These are phyloP conservation scores for Catalaphyllia jardinei DNA, from an alignment of 64 coral and sea anemone species.

Conservation along the genomic window DNA sequence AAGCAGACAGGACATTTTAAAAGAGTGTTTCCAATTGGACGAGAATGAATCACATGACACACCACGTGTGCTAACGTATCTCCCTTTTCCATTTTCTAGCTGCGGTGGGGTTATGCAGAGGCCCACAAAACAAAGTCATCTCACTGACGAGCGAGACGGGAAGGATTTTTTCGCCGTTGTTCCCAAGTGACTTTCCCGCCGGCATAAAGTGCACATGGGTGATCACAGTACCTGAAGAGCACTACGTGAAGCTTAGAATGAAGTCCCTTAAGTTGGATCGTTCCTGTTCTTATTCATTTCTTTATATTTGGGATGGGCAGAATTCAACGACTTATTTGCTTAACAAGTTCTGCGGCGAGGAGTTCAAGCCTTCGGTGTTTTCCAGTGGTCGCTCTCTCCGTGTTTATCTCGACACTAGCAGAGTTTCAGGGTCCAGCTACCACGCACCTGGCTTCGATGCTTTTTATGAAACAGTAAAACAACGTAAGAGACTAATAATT, in stretches of 20 bases:
- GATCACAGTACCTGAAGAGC: slow-evolving; percentile 37
- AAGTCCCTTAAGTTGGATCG: neutral
- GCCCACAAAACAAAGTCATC: neutral
- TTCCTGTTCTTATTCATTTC: neutral
- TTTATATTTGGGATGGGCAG: slow-evolving; percentile 21
- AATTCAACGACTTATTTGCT: neutral
- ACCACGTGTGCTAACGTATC: too few relatives aligned
- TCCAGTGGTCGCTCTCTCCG: slow-evolving; percentile 15
- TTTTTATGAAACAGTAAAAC: neutral
- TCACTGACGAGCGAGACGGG: neutral
- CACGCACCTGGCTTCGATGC: neutral
- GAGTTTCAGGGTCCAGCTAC: neutral
- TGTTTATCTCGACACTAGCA: neutral
- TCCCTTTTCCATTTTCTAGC: neutral
- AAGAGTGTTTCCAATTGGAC: too few relatives aligned
- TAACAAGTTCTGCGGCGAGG: neutral
- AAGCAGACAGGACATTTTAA: too few relatives aligned
- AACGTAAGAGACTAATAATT: neutral
- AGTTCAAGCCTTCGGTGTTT: neutral
- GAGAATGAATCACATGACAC: too few relatives aligned
- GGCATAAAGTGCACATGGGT: slow-evolving; percentile 21
- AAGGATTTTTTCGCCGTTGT: neutral
- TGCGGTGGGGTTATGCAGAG: neutral
- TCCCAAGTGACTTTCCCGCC: neutral
- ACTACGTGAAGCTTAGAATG: neutral